Conservation (phyloP, 2,113 vertebrate species). For the Galeopterus variegatus region DNA sequence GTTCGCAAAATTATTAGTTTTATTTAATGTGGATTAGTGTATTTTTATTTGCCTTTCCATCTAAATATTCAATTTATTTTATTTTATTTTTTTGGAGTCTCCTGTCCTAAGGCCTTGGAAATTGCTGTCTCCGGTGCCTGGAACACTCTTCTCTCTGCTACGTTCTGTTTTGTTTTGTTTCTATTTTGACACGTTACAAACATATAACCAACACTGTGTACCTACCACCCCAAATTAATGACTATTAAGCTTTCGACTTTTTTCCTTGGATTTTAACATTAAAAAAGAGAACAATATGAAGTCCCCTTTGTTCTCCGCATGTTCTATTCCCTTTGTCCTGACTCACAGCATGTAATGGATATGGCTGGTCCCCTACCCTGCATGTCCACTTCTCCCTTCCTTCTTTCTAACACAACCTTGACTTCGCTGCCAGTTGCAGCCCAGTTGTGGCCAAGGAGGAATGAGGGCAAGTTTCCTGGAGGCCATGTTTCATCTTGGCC, state of each 20-base stretch:
- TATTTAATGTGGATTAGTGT: neutral
- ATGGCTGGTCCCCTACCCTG: neutral
- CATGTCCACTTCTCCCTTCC: neutral
- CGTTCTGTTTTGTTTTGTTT: neutral
- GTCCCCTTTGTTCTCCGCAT: neutral
- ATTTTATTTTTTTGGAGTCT: neutral
- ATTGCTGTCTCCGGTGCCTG: neutral
- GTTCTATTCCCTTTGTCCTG: neutral
- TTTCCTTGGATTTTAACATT: neutral
- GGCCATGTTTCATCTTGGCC: neutral
- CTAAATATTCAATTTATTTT: neutral
- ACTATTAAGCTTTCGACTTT: neutral
- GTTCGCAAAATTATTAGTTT: neutral
- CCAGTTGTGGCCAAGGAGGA: neutral
- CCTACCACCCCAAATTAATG: neutral
- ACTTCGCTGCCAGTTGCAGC: neutral
- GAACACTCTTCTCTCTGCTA: neutral
- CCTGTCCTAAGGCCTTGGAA: neutral
- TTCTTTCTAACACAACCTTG: neutral
- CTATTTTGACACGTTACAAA: neutral
- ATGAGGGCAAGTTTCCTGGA: neutral
- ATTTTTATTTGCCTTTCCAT: slow-evolving; percentile 18
- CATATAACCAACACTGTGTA: neutral
- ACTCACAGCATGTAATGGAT: neutral
- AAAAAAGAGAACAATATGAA: neutral